Evolutionary conservation across 1,140 invertebrate species (phyloP).

Genomic region (Drosophila kohkoa): DNA sequence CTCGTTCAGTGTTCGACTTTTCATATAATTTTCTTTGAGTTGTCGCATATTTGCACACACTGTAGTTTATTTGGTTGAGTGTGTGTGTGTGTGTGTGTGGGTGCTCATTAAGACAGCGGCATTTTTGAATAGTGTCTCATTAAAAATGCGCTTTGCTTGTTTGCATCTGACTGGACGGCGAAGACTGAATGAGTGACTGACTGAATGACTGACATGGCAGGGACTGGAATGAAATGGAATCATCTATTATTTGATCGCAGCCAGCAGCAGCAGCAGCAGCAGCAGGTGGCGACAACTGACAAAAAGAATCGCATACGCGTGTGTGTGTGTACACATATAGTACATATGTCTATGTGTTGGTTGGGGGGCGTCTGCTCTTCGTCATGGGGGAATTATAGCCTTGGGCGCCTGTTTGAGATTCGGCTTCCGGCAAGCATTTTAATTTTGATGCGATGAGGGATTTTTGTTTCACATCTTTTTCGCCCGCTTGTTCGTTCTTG

Average conservation of each 20-base stretch:
- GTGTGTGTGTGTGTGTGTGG: not conserved
- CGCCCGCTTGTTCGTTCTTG: not conserved
- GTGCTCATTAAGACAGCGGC: conserved; percentile 67
- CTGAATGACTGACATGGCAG: not conserved
- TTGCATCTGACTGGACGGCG: not conserved
- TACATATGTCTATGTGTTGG: conserved; percentile 19
- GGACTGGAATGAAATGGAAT: conserved; percentile 30
- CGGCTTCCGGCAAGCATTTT: conserved; percentile 82
- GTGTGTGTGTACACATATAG: not conserved
- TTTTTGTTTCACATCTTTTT: conserved; percentile 44
- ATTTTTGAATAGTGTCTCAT: conserved; percentile 69
- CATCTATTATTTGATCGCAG: conserved; percentile 52
- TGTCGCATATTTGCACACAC: conserved; percentile 33
- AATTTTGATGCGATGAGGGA: conserved; percentile 78
- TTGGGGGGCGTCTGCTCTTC: conserved; percentile 4
- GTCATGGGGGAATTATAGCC: conserved; percentile 63
- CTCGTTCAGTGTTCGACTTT: conserved; percentile 6
- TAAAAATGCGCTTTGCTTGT: conserved; percentile 59
- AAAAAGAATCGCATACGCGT: conserved; percentile 52
- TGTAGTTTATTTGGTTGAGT: conserved; percentile 3
- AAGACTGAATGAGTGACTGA: conserved; percentile 7
- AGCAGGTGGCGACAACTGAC: conserved; percentile 75
- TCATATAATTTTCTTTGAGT: conserved; percentile 17
- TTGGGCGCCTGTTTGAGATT: conserved; percentile 80
- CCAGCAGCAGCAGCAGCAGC: conserved; percentile 25